phyloP scores from a whole-genome alignment of 2,888 invertebrate genomes.

The Dasysyrphus tricinctus region DNA sequence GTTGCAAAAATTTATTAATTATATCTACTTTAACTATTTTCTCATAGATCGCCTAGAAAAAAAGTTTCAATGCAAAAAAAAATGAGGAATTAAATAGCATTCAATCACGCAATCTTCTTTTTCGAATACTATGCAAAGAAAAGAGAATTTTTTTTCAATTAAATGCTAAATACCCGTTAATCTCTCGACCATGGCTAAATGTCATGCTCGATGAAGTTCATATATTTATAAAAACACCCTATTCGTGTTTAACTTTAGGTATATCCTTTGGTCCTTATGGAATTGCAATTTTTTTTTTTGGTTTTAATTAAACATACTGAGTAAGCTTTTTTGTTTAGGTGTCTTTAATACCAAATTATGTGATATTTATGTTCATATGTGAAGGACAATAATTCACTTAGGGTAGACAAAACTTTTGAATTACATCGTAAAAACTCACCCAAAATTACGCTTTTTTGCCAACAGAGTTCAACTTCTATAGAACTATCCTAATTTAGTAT shows the following conservation, averaged over 20 bases:
- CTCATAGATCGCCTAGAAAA: constrained; percentile 72
- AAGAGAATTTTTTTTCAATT: constrained; percentile 2
- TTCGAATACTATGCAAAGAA: constrained; percentile 26
- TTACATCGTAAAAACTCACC: no score
- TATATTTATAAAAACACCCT: constrained; percentile 7
- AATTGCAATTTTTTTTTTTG: not conserved
- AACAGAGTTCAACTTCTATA: no score
- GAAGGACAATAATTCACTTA: no score
- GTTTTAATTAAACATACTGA: not conserved
- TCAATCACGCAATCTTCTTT: constrained; percentile 68
- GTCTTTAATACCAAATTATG: not conserved
- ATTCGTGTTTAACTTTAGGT: not conserved
- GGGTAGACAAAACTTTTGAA: no score
- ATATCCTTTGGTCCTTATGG: constrained; percentile 1
- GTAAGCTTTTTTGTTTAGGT: not conserved
- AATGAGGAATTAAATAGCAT: constrained; percentile 53
- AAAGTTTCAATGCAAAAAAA: constrained; percentile 24
- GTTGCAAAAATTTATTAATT: constrained; percentile 8
- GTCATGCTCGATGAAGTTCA: constrained; percentile 49
- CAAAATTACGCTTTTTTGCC: no score
- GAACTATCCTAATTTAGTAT: no score
- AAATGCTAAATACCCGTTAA: constrained; percentile 61
- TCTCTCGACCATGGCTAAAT: constrained; percentile 61
- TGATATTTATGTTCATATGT: no score
- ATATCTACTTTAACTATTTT: constrained; percentile 56